Evolutionary conservation across 2,888 invertebrate species (phyloP).

Genomic region (Bugulina stolonifera): DNA sequence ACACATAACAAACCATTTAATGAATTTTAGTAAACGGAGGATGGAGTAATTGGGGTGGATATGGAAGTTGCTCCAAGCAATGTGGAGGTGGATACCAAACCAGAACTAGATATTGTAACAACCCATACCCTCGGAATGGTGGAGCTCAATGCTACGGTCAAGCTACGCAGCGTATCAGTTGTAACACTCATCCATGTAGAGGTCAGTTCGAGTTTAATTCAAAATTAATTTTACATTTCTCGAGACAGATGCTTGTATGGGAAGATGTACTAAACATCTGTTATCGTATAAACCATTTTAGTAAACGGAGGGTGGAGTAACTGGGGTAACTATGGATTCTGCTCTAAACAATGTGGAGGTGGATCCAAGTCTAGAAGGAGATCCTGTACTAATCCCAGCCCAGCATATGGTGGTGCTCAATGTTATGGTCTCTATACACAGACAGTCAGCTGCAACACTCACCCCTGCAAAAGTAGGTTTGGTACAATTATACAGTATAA

Average conservation of each 20-base stretch:
- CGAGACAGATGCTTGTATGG: too few species aligned
- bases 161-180: slow-evolving; percentile 34
- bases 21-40: too few species aligned
- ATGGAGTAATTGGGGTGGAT: slow-evolving; percentile 43
- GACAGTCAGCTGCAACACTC: background rate
- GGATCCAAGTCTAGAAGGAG: background rate
- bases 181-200: slow-evolving; percentile 38
- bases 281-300: too few species aligned
- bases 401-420: slow-evolving; percentile 38
- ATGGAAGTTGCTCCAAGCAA: slow-evolving; percentile 38
- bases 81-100: slow-evolving; percentile 39
- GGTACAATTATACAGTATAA: too few species aligned
- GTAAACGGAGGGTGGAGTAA: background rate
- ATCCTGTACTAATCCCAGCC: slow-evolving; percentile 34
- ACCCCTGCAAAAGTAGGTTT: too few species aligned
- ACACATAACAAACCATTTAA: too few species aligned
- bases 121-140: slow-evolving; percentile 40
- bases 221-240: too few species aligned
- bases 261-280: too few species aligned
- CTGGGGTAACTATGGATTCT: background rate
- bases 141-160: slow-evolving; percentile 38
- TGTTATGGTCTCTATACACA: slow-evolving; percentile 34
- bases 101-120: slow-evolving; percentile 39
- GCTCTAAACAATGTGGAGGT: background rate
- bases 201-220: slow-evolving; percentile 35